phyloP scores from a whole-genome alignment of 2,888 invertebrate species.

The Macrosoma leucophasiata region DNA sequence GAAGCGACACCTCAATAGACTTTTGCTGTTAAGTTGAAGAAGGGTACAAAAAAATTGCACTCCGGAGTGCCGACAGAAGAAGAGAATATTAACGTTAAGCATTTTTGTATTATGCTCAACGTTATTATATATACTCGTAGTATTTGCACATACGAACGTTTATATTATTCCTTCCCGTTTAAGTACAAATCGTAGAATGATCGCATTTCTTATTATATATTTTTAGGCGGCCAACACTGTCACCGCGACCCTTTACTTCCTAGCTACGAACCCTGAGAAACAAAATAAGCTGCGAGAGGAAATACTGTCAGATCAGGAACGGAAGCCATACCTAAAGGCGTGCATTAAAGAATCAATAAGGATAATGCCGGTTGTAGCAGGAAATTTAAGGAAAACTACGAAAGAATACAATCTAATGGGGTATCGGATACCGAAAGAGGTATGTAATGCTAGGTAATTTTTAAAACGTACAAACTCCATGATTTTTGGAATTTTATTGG shows the following conservation, averaged over 20 bases:
- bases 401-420: slow-evolving; percentile 77
- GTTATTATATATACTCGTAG: no score
- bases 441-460: slow-evolving; percentile 37
- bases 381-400: slow-evolving; percentile 67
- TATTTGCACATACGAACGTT: no score
- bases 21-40: no score
- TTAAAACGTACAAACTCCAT: no score
- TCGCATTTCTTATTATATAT: slow-evolving; percentile 8
- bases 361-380: slow-evolving; percentile 76
- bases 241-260: slow-evolving; percentile 72
- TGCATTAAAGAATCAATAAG: slow-evolving; percentile 83
- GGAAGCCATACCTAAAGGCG: slow-evolving; percentile 78
- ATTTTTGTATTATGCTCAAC: no score
- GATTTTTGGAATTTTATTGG: no score
- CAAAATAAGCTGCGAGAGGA: slow-evolving; percentile 79
- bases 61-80: no score
- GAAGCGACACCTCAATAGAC: no score
- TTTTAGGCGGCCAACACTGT: slow-evolving; percentile 74
- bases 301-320: slow-evolving; percentile 41
- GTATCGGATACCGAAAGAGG: slow-evolving; percentile 77
- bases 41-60: no score
- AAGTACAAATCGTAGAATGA: no score
- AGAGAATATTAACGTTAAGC: no score
- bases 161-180: no score
- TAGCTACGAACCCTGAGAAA: slow-evolving; percentile 78